Percentiles rank a stretch among this genome's conserved stretches.
Conservation (phyloP, 2,888 invertebrate species). For the Heliothis peltigera region DNA sequence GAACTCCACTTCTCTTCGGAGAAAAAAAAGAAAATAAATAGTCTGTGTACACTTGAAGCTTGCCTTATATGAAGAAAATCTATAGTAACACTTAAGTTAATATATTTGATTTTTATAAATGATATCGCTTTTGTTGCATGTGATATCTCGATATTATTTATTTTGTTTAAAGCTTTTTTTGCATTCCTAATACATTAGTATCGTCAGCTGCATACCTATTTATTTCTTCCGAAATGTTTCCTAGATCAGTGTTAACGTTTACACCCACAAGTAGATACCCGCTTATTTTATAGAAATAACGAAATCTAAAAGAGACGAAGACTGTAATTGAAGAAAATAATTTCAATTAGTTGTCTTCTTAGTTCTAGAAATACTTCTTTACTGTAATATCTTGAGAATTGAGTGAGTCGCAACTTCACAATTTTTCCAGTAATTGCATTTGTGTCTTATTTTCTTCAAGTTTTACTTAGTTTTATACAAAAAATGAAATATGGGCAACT, state of each 20-base stretch:
- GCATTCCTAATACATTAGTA: too few species aligned
- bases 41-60: conserved; percentile 1
- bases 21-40: conserved; percentile 7
- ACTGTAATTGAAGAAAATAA: too few species aligned
- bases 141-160: conserved; percentile 11
- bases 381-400: background rate
- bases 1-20: background rate
- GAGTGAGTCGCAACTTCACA: background rate
- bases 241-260: background rate
- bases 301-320: too few species aligned
- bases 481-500: conserved; percentile 58
- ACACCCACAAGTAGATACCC: too few species aligned
- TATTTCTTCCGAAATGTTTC: background rate
- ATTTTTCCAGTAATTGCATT: conserved; percentile 47
- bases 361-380: too few species aligned
- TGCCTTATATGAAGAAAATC: conserved; percentile 17
- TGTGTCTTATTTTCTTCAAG: conserved; percentile 48
- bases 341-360: too few species aligned
- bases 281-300: too few species aligned
- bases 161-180: background rate
- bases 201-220: background rate
- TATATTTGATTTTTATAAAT: conserved; percentile 41
- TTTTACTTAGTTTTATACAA: conserved; percentile 49
- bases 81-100: conserved; percentile 18
- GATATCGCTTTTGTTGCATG: conserved; percentile 23